Conservation (phyloP, 2,797 vertebrate species). For the Coccyzus lansbergi region DNA sequence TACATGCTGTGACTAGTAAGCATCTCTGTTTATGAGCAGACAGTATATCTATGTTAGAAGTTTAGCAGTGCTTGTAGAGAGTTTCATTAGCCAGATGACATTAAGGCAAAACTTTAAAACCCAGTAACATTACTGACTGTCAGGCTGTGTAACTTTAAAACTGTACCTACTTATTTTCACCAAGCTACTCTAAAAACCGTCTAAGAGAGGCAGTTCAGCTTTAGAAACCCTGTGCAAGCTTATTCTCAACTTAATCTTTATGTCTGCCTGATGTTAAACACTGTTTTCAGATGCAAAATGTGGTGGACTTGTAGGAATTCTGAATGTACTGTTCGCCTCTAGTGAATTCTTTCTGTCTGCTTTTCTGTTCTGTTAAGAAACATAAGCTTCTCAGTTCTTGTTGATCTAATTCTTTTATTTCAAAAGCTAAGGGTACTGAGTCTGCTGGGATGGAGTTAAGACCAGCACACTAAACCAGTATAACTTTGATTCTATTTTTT, state of each 20-base stretch:
- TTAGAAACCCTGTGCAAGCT: neutral
- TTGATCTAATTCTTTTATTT: neutral
- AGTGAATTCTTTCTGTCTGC: conserved; percentile 9
- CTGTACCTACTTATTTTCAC: neutral
- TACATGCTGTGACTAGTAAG: neutral
- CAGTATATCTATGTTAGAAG: neutral
- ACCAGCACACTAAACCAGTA: neutral
- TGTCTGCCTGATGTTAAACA: neutral
- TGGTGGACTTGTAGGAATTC: neutral
- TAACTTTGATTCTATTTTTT: neutral
- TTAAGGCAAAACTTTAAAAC: neutral
- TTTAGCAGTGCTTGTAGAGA: neutral
- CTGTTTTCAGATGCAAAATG: conserved; percentile 8
- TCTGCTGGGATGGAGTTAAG: neutral
- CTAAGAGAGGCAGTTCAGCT: neutral
- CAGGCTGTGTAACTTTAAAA: neutral
- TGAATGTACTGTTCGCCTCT: neutral
- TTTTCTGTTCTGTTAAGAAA: conserved; percentile 25
- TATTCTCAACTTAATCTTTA: neutral
- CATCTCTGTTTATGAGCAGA: neutral
- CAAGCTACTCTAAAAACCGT: neutral
- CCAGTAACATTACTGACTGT: neutral
- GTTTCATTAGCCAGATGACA: neutral
- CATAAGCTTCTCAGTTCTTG: neutral
- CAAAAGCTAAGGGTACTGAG: neutral